phyloP scores from a whole-genome alignment of 53 echinoderm and acorn worm species.

The Echinometra lucunter region DNA sequence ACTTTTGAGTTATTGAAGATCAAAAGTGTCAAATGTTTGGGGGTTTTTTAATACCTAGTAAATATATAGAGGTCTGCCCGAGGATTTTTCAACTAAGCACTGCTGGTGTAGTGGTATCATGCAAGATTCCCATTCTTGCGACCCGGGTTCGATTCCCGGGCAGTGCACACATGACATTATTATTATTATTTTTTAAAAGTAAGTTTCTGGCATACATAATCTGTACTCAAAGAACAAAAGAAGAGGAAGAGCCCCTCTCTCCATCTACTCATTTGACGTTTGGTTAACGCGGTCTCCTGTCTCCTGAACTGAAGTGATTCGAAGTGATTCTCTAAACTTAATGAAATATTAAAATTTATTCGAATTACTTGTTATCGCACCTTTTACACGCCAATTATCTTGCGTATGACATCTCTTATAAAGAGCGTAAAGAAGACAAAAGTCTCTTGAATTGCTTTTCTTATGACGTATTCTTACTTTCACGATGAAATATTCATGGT shows the following conservation, averaged over 20 bases:
- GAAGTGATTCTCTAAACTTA: neutral
- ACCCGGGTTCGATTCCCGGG: no score
- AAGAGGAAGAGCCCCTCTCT: neutral
- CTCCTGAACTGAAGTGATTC: neutral
- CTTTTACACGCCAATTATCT: neutral
- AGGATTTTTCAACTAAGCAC: no score
- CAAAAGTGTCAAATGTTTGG: no score
- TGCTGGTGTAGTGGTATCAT: no score
- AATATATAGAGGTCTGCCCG: no score
- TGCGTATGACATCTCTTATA: neutral
- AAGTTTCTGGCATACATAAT: neutral
- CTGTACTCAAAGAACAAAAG: neutral
- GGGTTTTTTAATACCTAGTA: no score
- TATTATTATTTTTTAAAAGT: no score
- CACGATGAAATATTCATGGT: conserved; percentile 14
- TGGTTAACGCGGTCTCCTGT: neutral
- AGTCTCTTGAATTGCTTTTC: neutral
- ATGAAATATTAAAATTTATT: neutral
- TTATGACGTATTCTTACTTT: neutral
- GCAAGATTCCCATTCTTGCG: no score
- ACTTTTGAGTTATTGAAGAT: no score
- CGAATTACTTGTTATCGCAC: neutral
- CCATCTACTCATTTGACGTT: neutral
- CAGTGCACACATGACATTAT: no score
- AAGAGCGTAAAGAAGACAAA: neutral